Base-by-base conservation (phyloP, 1,140 invertebrate genomes). In the Cotesia vestalis region DNA sequence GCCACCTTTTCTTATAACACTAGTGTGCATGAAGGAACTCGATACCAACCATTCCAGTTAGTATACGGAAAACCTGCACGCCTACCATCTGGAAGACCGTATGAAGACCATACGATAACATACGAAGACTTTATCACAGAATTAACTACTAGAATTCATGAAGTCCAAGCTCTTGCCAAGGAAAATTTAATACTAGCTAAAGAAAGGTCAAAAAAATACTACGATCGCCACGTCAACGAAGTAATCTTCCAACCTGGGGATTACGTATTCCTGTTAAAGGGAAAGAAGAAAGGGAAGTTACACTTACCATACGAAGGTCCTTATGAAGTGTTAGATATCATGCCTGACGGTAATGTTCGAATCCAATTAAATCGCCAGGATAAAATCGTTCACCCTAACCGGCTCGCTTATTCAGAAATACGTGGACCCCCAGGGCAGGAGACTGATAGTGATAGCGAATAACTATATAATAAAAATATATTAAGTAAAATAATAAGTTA, bases 1-100 rank as follows among this genome's bases (percentile, higher is more conserved):
- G 62, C 40, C 52, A 35, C 63, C 38, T 66, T 66, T 51, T 51
- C 38, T 2, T 66, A 66, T 66, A 66, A 66, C 11, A 66, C 63
- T 1, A 59, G 27, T 34, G 52, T 69, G 2, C 66, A 69, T 34
- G 52, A 57, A 1, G 52, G 66, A 55, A 69, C 66, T 55, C 12
- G 34, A 12, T 36, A 69, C 9, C n/a, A 27, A 59, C 66, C 66
- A 2, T 69, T 27, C 14, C 17, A 69, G 12, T 35, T 69, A 36
- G 27, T 69, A 57, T 57, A 11, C 12, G 53, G 52, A 3, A 40
- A 6, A 12, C 9, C 20, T 11, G 46, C 66, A n/a, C 46, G 46
- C 8, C 11, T 57, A 34, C 66, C 66, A 2, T 68, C 46, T 3
- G 53, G 66, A 4, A 12, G 12, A 55, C 4, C 52, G 4, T 3